Evolutionary conservation across 30 jellyfish, hydroid and myxozoan species (phyloP), one percentile per base, ranked within the genome.

Genomic region (Hydractinia echinata): DNA sequence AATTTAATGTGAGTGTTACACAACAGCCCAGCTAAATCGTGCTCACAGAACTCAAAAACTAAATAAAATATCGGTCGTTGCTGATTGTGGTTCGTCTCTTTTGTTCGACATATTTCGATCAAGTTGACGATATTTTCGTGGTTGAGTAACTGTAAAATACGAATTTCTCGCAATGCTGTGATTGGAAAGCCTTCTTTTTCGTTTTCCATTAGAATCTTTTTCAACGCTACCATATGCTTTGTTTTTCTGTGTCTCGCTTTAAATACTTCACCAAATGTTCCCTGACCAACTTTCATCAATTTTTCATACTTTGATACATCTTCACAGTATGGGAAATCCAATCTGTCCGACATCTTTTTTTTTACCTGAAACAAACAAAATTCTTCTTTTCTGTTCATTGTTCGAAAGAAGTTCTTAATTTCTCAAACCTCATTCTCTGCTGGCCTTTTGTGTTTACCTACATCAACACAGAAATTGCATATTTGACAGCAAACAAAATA

Each of bases 31-130:
- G 99, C 98, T 64, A 95, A 83, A 76, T 95, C 99, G 86, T 89
- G 99, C 88, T 95, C 99, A 73, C 99, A 95, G 76, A 89, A 95
- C 81, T 95, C 99, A 77, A 95, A 95, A 39, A 95, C 99, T 77
- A 95, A 62, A 79, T 85, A 95, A 54, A 95, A 83, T 69, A 95
- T 89, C 56, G 96, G 95, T 68, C 96, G 55, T 70, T 95, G 97
- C 39, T 96, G 89, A 73, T 89, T 95, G 81, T 81, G 90, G 2
- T 91, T 85, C 8, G 96, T 81, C n/a, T 96, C 97, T 81, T 86
- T 89, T 30, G 96, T 95, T 51, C 99, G 89, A 88, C 99, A 95
- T 1, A 95, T 87, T 86, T 95, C 99, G 4, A 82, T 62, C 84
- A 95, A 81, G 54, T 89, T 86, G 89, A 95, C 99, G 79, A 95